phyloP scores from a whole-genome alignment of 2,888 invertebrate species.

The Rhorus exstirpatorius region DNA sequence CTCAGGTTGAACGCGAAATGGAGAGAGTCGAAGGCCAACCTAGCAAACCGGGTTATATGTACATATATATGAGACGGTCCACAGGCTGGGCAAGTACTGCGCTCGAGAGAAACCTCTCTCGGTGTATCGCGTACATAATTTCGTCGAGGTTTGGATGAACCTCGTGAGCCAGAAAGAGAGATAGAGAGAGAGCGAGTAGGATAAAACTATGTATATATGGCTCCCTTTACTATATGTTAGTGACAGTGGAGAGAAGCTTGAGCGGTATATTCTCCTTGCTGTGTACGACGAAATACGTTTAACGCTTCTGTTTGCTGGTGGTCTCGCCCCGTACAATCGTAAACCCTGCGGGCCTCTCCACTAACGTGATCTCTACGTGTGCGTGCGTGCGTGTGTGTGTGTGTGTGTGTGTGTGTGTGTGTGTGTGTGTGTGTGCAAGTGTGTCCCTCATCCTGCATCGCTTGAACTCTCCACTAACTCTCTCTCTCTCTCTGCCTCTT shows the following conservation, averaged over 20 bases:
- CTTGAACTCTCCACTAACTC: conserved; percentile 33
- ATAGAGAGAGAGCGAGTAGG: conserved; percentile 20
- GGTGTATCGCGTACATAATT: conserved; percentile 69
- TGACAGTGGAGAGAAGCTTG: conserved; percentile 38
- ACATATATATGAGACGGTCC: conserved; percentile 17
- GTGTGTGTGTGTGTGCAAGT: too few relatives aligned
- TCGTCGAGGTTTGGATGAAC: conserved; percentile 67
- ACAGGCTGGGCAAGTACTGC: conserved; percentile 25
- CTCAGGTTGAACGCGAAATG: conserved; percentile 40
- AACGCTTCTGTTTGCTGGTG: conserved; percentile 66
- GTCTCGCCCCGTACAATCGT: conserved; percentile 57
- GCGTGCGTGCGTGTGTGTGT: too few relatives aligned
- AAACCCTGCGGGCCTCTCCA: conserved; percentile 64
- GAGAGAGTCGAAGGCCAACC: conserved; percentile 11
- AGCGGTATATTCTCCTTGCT: conserved; percentile 50
- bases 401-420: too few relatives aligned
- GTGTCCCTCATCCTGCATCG: conserved; percentile 26
- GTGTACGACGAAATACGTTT: conserved; percentile 69
- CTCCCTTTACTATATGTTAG: conserved; percentile 32
- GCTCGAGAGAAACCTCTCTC: conserved; percentile 33
- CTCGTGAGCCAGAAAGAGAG: conserved; percentile 39
- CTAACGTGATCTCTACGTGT: conserved; percentile 24
- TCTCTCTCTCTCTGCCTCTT: neutral
- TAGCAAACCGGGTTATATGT: conserved; percentile 8
- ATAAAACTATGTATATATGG: conserved; percentile 38